Evolutionary conservation across 1,140 invertebrate species (phyloP), one percentile per base, ranked within the genome.

Genomic region (Popillia japonica): DNA sequence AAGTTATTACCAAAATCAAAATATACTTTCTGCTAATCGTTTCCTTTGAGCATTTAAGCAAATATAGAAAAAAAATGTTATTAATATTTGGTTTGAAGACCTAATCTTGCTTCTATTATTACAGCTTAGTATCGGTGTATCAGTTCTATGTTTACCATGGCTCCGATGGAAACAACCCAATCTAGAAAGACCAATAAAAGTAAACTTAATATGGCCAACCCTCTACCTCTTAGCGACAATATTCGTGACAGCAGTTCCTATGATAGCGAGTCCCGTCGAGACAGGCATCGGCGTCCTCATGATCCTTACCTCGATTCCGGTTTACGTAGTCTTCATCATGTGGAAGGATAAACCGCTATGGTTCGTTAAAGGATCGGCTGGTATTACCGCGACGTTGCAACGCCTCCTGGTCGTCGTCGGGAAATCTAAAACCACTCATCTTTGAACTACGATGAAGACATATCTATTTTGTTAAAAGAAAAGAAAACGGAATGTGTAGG

Each of bases 251-350:
- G 89, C 98, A 23, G 93, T 99, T n/a, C 98, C 98, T 20, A 96
- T 99, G 90, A 92, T 96, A 79, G 96, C 95, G 22, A 96, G 93
- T 81, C 98, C 98, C 0, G 89, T 93, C 1, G 97, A 99, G 88
- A 99, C 98, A 76, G 96, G 97, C 90, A 94, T 97, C 78, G 98
- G 98, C 77, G 92, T 96, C 79, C 88, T 96, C 11, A 99, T 99
- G 92, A 99, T 99, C 81, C 87, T 96, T 2, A 94, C 96, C 0
- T 96, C 96, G 34, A 91, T 99, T 82, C 98, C 98, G 2, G 96
- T 99, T 2, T 99, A 99, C 87, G 88, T 97, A 75, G 83, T 96
- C 27, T 97, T 96, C 82, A 93, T 99, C 79, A 90, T 92, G 74
- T 98, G 97, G 92, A 93, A 94, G 86, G 96, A 93, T 48, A 96